Base-by-base conservation (phyloP, 2,888 invertebrate species). In the Megamerina dolium region DNA sequence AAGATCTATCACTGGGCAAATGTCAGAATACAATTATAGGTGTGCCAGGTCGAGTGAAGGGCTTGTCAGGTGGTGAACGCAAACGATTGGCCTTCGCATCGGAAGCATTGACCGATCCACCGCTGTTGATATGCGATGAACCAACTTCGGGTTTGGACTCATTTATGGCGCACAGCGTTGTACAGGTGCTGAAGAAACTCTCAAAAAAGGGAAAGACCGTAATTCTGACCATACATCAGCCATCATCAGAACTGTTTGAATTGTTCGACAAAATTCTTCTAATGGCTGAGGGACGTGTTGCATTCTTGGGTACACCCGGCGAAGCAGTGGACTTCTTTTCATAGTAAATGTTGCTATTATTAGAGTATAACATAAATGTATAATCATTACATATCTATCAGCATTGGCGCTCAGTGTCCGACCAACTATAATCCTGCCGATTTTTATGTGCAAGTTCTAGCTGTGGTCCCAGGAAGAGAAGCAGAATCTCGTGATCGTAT, bases 91-190 rank as follows among this genome's bases (percentile, higher is more conserved):
- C 95, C 0, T 95, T 99, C 66, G 97, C 96, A 14, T 88, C 93
- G n/a, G 97, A 97, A 75, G 85, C 94, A 3, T 75, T 96, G 33
- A 96, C 94, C 0, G 90, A 97, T 74, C 97, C 97, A 0, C 85
- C 91, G 0, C 74, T 97, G 32, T 82, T 97, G 79, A 92, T 97
- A 66, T 95, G 95, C 66, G 97, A 97, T 62, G 97, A 97, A 62
- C 96, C 96, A 0, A 97, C 96, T 0, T 94, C 94, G 0, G 94
- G 96, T 2, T 74, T 97, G 44, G 97, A 97, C 70, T 93, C 95
- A 0, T 95, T 88, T 61, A 96, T 95, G 92, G 96, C 97, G 0
- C 85, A 89, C 63, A 93, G 87, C 68, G 91, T 96, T 3, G 82
- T 93, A 14, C 83, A 86, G 68, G 85, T 87, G 37, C 72, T 87